Base-by-base conservation (phyloP, 2,888 invertebrate genomes). In the Deilephila porcellus region DNA sequence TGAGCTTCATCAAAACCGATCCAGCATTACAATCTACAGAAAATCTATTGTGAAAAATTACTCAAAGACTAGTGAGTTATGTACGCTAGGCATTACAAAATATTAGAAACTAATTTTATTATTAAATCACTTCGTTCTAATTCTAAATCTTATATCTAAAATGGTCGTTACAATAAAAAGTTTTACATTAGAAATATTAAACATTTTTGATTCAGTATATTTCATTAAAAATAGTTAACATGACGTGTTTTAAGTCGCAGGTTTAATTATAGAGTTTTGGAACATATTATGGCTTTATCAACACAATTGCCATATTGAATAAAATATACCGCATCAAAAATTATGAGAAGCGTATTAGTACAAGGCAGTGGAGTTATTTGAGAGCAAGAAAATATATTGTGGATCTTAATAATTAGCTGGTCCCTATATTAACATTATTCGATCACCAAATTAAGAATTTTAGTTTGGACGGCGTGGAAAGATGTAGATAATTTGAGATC, bases 41-140 rank as follows among this genome's bases (percentile, higher is more conserved):
- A 25, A 45, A 67, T 67, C 67, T 67, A 67, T 67, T 67, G 67
- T 67, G 67, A 67, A 67, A 64, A 52, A 67, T 74, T 72, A 72
- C 59, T 88, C 88, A 90, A 92, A 90, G 93, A 93, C 93, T 93
- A 93, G 93, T 87, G 87, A 67, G 67, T 67, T 67, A 67, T 67
- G 67, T 67, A 67, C 67, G 67, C 67, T 67, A 67, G 67, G 67
- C 67, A 67, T 67, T 67, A 67, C 67, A 67, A 67, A 67, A 52
- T 67, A 67, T 67, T 67, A 67, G 52, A 67, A 64, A 67, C 67
- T 67, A 67, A 67, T 52, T 52, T 67, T 67, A 67, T 52, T 52
- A 67, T 80, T 81, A 81, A 81, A 83, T 83, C 82, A 82, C 83
- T 80, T 80, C 78, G 74, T 76, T 81, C 78, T 75, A 71, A 62